phyloP scores from a whole-genome alignment of 2,797 vertebrate species.

The Craterocephalus amniculus region DNA sequence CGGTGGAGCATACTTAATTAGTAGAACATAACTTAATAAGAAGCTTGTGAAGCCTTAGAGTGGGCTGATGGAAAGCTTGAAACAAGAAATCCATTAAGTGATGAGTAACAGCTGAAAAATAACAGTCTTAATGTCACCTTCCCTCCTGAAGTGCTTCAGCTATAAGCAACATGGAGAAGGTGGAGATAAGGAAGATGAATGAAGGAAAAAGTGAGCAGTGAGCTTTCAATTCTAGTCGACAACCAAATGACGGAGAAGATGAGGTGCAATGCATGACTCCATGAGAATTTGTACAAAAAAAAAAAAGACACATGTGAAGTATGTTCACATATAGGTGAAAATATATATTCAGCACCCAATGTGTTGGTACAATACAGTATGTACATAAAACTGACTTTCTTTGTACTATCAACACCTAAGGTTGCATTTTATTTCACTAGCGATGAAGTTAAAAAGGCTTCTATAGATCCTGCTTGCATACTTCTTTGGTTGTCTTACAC shows the following conservation, averaged over 20 bases:
- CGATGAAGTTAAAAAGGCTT: too few species aligned
- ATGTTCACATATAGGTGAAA: too few species aligned
- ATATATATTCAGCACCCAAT: too few species aligned
- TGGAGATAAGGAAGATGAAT: conserved; percentile 32
- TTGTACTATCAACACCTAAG: too few species aligned
- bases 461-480: too few species aligned
- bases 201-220: conserved; percentile 4
- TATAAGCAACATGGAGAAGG: conserved; percentile 19
- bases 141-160: conserved; percentile 23
- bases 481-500: too few species aligned
- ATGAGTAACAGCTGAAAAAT: conserved; percentile 52
- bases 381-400: too few species aligned
- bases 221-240: conserved; percentile 18
- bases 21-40: conserved; percentile 56
- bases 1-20: conserved; percentile 60
- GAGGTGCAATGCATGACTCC: conserved; percentile 20
- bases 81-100: conserved; percentile 44
- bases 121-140: conserved; percentile 55
- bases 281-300: too few species aligned
- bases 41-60: conserved; percentile 19
- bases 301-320: too few species aligned
- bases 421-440: too few species aligned
- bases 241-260: conserved; percentile 29
- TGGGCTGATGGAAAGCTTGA: conserved; percentile 24
- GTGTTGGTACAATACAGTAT: too few species aligned